Evolutionary conservation across 2,888 invertebrate species (phyloP).

Genomic region (Ophonus ardosiacus): DNA sequence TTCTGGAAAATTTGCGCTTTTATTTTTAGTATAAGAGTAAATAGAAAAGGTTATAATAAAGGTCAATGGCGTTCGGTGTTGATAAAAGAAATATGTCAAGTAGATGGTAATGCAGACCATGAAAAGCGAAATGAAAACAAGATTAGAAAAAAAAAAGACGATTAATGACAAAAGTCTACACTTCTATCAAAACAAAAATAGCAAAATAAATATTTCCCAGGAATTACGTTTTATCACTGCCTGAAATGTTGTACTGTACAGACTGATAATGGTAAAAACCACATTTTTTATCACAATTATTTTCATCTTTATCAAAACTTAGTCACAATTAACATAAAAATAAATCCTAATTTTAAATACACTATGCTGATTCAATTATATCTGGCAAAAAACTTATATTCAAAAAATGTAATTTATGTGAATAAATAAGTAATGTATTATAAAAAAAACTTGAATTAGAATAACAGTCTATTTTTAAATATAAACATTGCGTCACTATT

Average conservation of each 20-base stretch:
- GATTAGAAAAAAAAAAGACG: background rate
- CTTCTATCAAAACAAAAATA: background rate
- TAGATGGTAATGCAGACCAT: background rate
- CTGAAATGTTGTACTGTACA: background rate
- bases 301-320: background rate
- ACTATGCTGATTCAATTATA: background rate
- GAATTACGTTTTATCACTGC: background rate
- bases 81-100: constrained; percentile 11
- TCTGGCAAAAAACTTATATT: background rate
- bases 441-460: constrained; percentile 35
- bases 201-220: background rate
- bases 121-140: background rate
- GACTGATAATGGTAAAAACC: background rate
- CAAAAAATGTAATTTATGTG: background rate
- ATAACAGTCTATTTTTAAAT: constrained; percentile 19
- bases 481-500: constrained; percentile 34
- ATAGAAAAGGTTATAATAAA: constrained; percentile 3
- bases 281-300: background rate
- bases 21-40: background rate
- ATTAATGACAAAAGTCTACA: background rate
- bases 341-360: background rate
- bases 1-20: background rate
- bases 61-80: background rate
- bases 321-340: background rate
- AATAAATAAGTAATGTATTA: constrained; percentile 1